phyloP scores from a whole-genome alignment of 2,797 vertebrate genomes.

The Parauchenoglanis punctatus region DNA sequence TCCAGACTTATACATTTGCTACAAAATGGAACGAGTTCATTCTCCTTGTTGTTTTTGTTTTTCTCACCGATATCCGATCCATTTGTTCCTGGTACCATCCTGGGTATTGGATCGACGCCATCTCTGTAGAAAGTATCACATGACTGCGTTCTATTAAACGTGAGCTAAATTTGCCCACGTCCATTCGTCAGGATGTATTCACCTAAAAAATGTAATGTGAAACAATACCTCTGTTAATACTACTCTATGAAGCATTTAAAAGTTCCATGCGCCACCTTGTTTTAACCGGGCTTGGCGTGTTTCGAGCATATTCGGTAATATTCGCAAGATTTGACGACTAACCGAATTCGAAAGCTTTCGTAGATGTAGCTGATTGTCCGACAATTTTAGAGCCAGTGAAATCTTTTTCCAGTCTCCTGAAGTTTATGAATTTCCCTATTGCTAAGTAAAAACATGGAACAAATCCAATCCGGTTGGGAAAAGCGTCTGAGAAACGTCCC shows the following conservation, averaged over 20 bases:
- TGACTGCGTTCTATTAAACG: background rate
- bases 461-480: background rate
- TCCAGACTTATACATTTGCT: background rate
- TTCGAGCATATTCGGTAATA: background rate
- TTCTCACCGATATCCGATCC: no score
- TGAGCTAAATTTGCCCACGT: background rate
- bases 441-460: background rate
- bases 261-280: background rate
- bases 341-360: no score
- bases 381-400: background rate
- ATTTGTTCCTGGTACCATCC: background rate
- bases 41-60: background rate
- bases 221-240: no score
- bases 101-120: background rate
- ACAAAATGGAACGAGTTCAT: background rate
- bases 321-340: background rate
- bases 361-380: background rate
- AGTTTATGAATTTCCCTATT: background rate
- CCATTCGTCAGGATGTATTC: background rate
- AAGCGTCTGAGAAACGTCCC: background rate
- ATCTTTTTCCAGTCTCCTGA: background rate
- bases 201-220: background rate
- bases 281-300: background rate
- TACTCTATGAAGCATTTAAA: no score
- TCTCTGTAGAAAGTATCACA: background rate